Evolutionary conservation across 2,113 vertebrate genomes (phyloP).

Genomic region (Zosterops hypoxanthus): DNA sequence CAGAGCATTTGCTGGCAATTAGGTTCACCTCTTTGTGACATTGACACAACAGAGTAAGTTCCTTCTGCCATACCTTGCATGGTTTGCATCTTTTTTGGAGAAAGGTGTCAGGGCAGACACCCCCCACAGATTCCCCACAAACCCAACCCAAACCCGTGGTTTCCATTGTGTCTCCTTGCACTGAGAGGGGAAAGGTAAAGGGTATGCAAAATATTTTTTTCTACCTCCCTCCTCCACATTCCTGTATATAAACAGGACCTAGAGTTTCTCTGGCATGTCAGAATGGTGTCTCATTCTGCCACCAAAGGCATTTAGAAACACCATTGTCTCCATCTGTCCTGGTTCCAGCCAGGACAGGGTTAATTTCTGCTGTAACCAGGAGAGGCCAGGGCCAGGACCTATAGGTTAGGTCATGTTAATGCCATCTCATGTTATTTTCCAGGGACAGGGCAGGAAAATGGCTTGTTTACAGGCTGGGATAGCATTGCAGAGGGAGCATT

Average conservation of each 20-base stretch:
- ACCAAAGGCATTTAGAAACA: not conserved
- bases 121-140: slow-evolving; percentile 62
- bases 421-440: not conserved
- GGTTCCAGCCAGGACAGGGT: not conserved
- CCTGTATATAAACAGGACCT: not conserved
- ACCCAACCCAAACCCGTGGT: slow-evolving; percentile 61
- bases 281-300: not conserved
- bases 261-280: not conserved
- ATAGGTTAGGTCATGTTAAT: not conserved
- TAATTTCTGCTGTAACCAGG: not conserved
- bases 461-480: not conserved
- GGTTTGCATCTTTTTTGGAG: slow-evolving; percentile 72
- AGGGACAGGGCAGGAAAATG: not conserved
- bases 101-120: slow-evolving; percentile 65
- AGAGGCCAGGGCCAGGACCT: not conserved
- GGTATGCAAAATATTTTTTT: not conserved
- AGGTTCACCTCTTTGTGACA: not conserved
- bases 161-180: slow-evolving; percentile 72
- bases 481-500: not conserved
- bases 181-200: slow-evolving; percentile 33
- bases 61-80: slow-evolving; percentile 56
- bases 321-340: not conserved
- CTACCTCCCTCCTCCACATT: not conserved
- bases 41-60: not conserved
- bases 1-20: not conserved